A percentile compares a stretch with the other conserved stretches of the same genome.
phyloP scores from a whole-genome alignment of 2,888 invertebrate genomes.

The Tipula lateralis region DNA sequence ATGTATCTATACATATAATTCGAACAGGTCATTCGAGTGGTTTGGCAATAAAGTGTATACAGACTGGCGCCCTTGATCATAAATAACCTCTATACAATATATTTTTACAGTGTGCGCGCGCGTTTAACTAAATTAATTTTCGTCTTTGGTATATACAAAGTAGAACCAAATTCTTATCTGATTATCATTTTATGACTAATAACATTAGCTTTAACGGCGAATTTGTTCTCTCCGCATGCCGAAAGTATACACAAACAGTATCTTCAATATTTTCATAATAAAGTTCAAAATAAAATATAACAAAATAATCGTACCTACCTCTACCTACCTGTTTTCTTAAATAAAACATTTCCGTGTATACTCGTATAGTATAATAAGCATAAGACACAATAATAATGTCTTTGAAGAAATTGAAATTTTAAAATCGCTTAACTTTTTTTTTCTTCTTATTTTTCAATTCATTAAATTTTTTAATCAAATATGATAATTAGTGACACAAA shows the following conservation, averaged over 20 bases:
- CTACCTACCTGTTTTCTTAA: neutral
- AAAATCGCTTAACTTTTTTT: neutral
- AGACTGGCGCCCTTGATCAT: neutral
- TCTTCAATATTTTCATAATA: neutral
- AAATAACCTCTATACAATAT: neutral
- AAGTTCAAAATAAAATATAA: neutral
- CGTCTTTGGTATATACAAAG: neutral
- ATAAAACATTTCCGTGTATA: neutral
- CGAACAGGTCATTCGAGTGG: neutral
- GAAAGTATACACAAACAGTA: neutral
- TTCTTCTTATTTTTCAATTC: neutral
- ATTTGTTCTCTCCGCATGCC: neutral
- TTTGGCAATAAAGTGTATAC: neutral
- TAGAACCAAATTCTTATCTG: neutral
- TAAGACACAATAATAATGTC: constrained; percentile 4
- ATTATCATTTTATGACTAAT: neutral
- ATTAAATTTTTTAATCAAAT: constrained; percentile 11
- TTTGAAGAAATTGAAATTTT: neutral
- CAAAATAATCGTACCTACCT: neutral
- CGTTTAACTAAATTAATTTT: neutral
- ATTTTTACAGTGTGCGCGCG: neutral
- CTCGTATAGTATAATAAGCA: neutral
- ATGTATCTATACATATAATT: too few relatives aligned
- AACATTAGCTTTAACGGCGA: neutral
- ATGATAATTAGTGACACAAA: constrained; percentile 15